Conservation (phyloP, 2,888 invertebrate species). For the Hofmannophila pseudospretella region DNA sequence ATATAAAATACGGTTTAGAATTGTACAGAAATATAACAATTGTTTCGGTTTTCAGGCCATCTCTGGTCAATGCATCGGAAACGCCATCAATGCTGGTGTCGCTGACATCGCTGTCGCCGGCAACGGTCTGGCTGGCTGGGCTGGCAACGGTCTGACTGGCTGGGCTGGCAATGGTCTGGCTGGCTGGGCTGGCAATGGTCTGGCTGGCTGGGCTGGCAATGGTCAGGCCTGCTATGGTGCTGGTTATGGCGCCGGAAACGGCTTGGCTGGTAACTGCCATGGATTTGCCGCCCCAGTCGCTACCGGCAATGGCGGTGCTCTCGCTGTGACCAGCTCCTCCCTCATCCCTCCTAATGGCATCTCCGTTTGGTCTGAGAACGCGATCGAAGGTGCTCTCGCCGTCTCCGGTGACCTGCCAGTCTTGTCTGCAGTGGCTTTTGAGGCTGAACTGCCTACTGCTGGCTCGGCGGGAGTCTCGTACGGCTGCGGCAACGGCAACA, state of each 20-base stretch:
- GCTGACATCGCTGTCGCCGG: neutral
- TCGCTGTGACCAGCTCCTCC: constrained; percentile 27
- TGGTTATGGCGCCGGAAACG: neutral
- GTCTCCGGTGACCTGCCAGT: constrained; percentile 28
- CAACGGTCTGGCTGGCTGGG: constrained; percentile 5
- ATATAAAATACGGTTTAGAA: no score
- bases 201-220: constrained; percentile 1
- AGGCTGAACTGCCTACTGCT: constrained; percentile 26
- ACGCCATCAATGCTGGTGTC: neutral
- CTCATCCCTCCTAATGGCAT: constrained; percentile 37
- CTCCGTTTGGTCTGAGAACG: constrained; percentile 27
- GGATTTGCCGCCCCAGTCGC: constrained; percentile 3
- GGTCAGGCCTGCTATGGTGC: neutral
- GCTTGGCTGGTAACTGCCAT: neutral
- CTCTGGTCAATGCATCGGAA: constrained; percentile 13
- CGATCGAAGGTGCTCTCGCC: constrained; percentile 24
- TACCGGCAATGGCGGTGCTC: constrained; percentile 23
- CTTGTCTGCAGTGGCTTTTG: constrained; percentile 25
- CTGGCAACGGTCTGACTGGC: neutral
- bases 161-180: neutral
- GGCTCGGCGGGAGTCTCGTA: constrained; percentile 38
- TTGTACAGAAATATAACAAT: no score
- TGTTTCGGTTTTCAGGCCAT: constrained; percentile 11
- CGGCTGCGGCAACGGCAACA: constrained; percentile 35
- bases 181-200: neutral